A percentile compares a stretch with the other conserved stretches of the same genome.
Conservation (phyloP, 2,888 invertebrate genomes). For the Octonoba sinensis region DNA sequence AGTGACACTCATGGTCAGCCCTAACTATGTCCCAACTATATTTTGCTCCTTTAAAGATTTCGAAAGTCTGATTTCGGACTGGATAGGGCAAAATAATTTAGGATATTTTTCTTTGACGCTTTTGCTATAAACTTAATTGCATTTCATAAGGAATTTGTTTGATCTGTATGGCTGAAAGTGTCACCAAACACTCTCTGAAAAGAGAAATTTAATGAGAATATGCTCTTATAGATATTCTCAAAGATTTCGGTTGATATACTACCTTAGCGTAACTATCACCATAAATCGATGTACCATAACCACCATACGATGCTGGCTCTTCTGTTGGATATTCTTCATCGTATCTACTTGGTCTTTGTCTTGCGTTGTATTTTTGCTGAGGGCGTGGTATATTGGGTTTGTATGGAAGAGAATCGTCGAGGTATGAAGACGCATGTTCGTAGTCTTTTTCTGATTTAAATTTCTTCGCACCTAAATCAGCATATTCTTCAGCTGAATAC, state of each 20-base stretch:
- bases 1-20: no score
- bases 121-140: neutral
- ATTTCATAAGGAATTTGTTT: neutral
- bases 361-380: no score
- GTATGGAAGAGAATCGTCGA: constrained; percentile 47
- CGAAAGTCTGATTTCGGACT: no score
- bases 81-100: no score
- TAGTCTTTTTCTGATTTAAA: constrained; percentile 17
- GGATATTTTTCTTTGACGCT: neutral
- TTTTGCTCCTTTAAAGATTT: no score
- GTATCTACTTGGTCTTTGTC: neutral
- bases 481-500: constrained; percentile 38
- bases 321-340: neutral
- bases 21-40: no score
- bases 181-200: no score
- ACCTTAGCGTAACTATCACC: constrained; percentile 56
- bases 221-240: constrained; percentile 34
- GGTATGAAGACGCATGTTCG: constrained; percentile 12
- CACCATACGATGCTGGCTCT: constrained; percentile 23
- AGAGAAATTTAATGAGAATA: neutral
- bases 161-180: no score
- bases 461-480: constrained; percentile 21
- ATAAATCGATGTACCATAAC: constrained; percentile 46
- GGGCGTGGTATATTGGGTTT: constrained; percentile 11
- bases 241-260: constrained; percentile 33